Evolutionary conservation across 2,113 vertebrate species (phyloP), one percentile per base, ranked within the genome.

Genomic region (Cyprinodon brontotheroides): DNA sequence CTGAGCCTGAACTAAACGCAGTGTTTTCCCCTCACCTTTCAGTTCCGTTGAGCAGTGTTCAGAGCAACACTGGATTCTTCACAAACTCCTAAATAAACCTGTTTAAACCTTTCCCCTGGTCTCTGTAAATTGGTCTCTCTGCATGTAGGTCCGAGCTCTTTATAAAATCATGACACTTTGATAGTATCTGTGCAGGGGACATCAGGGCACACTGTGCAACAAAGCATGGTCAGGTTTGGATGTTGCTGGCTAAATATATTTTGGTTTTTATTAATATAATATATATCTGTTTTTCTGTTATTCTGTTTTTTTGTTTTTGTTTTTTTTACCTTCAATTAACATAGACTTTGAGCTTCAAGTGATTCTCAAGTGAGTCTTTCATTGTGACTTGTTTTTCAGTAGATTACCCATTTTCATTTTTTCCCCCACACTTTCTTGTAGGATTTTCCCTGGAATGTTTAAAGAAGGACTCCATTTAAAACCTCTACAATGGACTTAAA

Each of bases 151-250:
- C 29, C 29, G 29, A 29, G 29, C 29, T 29, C 29, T 29, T 29
- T 29, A 29, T 29, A 29, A 29, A 29, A 29, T 29, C 29, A 29
- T 29, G 29, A 29, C 29, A 29, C 59, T 64, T 41, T 41, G 39
- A 11, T 45, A 45, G 64, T 65, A 65, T 47, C 66, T 68, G 29
- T 3, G 11, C 65, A 67, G 45, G 65, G 10, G 36, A 14, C 66
- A 53, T 68, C 47, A 20, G 66, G 47, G 14, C 38, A 11, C 11
- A 14, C 66, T 39, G 12, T 38, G n/a, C 47, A 68, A 4, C 66
- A 53, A 53, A 53, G 12, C 36, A 68, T 68, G 47, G 47, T 9
- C 67, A 68, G 65, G 48, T 68, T 68, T 53, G 67, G 47, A 53
- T 68, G 39, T 11, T 43, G 20, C 11, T 65, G 5, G 64, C 12